These are phyloP conservation scores for Styela clava DNA, from an alignment of 23 tunicate genomes.

Conservation along the genomic window DNA sequence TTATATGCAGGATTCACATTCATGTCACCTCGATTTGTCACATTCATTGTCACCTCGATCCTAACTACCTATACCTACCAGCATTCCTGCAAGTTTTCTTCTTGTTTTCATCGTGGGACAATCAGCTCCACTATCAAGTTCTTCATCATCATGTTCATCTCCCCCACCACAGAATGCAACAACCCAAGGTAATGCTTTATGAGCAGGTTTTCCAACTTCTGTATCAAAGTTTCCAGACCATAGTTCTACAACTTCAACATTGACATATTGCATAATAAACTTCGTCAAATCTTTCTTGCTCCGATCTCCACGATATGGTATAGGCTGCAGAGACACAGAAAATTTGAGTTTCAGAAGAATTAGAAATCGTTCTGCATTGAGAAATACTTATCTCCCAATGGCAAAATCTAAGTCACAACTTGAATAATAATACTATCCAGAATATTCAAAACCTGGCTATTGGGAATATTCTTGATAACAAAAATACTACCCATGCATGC, in stretches of 20 bases:
- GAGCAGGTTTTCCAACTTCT: slow-evolving; percentile 31
- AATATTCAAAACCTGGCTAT: no score
- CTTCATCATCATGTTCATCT: slow-evolving; percentile 33
- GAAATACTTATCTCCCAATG: no score
- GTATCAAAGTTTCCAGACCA: slow-evolving; percentile 73
- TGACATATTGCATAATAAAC: slow-evolving; percentile 82
- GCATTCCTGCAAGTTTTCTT: slow-evolving; percentile 76
- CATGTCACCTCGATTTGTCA: no score
- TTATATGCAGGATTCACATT: no score
- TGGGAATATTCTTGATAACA: no score
- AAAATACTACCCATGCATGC: no score
- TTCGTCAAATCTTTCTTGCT: slow-evolving; percentile 76
- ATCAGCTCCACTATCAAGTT: slow-evolving; percentile 51
- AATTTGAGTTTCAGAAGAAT: neutral
- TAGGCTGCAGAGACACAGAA: slow-evolving; percentile 46
- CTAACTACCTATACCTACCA: no score
- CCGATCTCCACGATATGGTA: slow-evolving; percentile 74
- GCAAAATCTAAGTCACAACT: no score
- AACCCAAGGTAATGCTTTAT: slow-evolving; percentile 62
- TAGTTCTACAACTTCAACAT: slow-evolving; percentile 73
- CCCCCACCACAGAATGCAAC: slow-evolving; percentile 73
- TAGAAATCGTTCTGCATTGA: no score
- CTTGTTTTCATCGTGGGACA: slow-evolving; percentile 77
- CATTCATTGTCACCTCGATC: no score
- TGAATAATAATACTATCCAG: no score